phyloP scores from a whole-genome alignment of 2,113 vertebrate genomes.

The Apaloderma vittatum region DNA sequence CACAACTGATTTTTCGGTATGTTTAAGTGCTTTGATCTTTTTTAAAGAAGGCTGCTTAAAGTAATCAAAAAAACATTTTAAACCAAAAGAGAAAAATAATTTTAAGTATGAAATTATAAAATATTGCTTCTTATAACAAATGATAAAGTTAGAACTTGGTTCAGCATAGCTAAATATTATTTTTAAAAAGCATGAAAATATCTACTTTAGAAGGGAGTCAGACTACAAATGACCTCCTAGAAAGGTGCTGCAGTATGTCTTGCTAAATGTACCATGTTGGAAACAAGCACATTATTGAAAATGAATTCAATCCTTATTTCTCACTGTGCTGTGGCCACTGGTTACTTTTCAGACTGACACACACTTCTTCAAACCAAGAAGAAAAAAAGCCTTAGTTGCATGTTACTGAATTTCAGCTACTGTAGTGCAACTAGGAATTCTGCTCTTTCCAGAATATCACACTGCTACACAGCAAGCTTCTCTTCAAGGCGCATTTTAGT shows the following conservation, averaged over 20 bases:
- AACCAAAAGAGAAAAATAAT: constrained; percentile 78
- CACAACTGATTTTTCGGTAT: constrained; percentile 43
- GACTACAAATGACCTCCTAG: constrained; percentile 65
- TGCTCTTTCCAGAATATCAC: constrained; percentile 17
- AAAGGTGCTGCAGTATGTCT: constrained; percentile 49
- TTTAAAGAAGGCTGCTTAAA: constrained; percentile 65
- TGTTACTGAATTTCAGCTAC: constrained; percentile 66
- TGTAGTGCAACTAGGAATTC: constrained; percentile 37
- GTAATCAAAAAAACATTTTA: constrained; percentile 74
- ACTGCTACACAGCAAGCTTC: constrained; percentile 32
- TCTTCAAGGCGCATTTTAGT: constrained; percentile 30
- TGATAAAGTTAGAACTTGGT: constrained; percentile 72
- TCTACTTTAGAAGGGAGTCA: constrained; percentile 72
- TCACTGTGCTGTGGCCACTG: constrained; percentile 4
- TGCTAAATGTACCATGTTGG: constrained; percentile 57
- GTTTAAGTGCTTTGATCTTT: constrained; percentile 41
- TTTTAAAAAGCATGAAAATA: constrained; percentile 74
- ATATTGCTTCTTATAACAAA: constrained; percentile 79
- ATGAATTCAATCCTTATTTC: constrained; percentile 14
- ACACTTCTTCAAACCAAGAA: constrained; percentile 31
- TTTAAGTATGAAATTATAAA: constrained; percentile 80
- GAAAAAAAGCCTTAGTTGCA: constrained; percentile 38
- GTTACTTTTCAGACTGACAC: constrained; percentile 3
- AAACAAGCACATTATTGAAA: constrained; percentile 58
- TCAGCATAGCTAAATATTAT: constrained; percentile 67